Evolutionary conservation across 2,888 invertebrate genomes (phyloP).

Genomic region (Liposcelis brunnea): DNA sequence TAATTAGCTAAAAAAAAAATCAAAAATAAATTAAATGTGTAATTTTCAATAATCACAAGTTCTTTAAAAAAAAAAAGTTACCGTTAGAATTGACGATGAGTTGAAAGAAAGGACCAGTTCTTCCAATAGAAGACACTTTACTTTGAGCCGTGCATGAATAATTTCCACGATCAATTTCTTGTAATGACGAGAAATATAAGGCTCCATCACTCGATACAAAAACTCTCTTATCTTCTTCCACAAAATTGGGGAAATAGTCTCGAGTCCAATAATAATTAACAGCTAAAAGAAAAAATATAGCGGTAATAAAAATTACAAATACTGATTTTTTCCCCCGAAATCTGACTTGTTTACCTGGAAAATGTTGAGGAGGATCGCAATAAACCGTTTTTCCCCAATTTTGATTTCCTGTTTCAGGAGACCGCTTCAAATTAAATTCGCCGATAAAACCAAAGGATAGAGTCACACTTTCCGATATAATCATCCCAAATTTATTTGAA

Average conservation of each 20-base stretch:
- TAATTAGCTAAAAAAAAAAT: slow-evolving; percentile 45
- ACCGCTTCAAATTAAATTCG: slow-evolving; percentile 77
- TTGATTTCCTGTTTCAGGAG: slow-evolving; percentile 67
- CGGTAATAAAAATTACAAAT: background rate
- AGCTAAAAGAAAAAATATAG: slow-evolving; percentile 23
- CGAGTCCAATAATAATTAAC: slow-evolving; percentile 87
- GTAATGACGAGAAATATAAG: slow-evolving; percentile 84
- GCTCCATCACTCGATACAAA: slow-evolving; percentile 91
- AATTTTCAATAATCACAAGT: background rate
- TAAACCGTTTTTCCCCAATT: slow-evolving; percentile 88
- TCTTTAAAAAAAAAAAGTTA: slow-evolving; percentile 26
- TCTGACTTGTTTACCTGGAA: slow-evolving; percentile 37
- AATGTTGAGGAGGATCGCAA: slow-evolving; percentile 86
- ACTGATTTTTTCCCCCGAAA: background rate
- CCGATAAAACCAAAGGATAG: slow-evolving; percentile 76
- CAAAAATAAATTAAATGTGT: slow-evolving; percentile 4
- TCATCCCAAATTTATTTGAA: slow-evolving; percentile 71
- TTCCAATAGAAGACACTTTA: slow-evolving; percentile 66
- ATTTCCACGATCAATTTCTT: slow-evolving; percentile 73
- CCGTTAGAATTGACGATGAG: slow-evolving; percentile 66
- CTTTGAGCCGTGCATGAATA: slow-evolving; percentile 88
- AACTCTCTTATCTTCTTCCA: slow-evolving; percentile 80
- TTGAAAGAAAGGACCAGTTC: slow-evolving; percentile 78
- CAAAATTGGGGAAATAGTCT: slow-evolving; percentile 76
- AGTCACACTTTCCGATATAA: slow-evolving; percentile 73